Base-by-base conservation (phyloP, 2,888 invertebrate genomes). In the Parnassius glacialis region DNA sequence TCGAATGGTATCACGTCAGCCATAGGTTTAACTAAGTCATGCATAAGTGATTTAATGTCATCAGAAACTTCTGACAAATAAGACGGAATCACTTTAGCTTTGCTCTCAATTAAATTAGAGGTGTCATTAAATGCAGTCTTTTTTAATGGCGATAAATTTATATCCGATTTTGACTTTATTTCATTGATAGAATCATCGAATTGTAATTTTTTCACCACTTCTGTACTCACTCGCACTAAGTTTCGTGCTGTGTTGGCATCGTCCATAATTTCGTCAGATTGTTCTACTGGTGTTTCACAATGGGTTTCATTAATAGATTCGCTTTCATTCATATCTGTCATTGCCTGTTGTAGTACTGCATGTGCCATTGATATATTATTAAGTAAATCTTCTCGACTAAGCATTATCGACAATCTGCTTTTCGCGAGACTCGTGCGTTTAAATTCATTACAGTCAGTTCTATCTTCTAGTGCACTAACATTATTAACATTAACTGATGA, bases 21-120 rank as follows among this genome's bases (percentile, higher is more conserved):
- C 55, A 77, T 75, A 0, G 91, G 91, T 61, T 91, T 90, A 0
- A 87, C 83, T 25, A 90, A 70, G 68, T 91, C 91, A 2, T 72
- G 68, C 87, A 90, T 88, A 1, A 90, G 69, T 1, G 80, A 78
- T 59, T 91, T 90, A 0, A 90, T 70, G 1, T 76, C 81, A 10
- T 87, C 83, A 0, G 84, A 74, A 0, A 86, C 80, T 9, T 84
- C 80, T 64, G 78, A 80, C 53, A 85, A 67, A 60, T 79, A 87
- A 0, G 75, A 68, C 0, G 90, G 91, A 44, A 91, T 90, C 0
- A 88, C 89, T 67, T 80, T 83, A 0, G 65, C 60, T 66, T 84
- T 85, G 5, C 42, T 64, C 1, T 84, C 82, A 45, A 69, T 75
- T 71, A 79, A 76, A 52, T 78, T 77, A 0, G 83, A 70, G 0